phyloP scores from a whole-genome alignment of 2,888 invertebrate species.

The Pollenia griseotomentosa region DNA sequence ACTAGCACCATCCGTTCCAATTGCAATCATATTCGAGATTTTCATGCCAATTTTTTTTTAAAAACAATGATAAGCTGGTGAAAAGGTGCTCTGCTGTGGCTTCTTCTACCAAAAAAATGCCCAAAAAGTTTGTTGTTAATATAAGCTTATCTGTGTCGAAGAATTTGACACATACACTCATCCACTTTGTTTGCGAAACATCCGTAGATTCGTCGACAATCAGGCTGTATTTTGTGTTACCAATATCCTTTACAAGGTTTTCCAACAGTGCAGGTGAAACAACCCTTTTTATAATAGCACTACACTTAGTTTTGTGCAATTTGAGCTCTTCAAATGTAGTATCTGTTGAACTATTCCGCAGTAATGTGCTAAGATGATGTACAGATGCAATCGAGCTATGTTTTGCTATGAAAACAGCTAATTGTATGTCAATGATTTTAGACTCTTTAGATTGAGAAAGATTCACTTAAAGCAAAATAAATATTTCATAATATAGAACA shows the following conservation, averaged over 20 bases:
- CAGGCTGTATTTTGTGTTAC: not conserved
- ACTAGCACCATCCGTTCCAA: slow-evolving; percentile 31
- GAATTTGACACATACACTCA: too few species aligned
- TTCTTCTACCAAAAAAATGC: not conserved
- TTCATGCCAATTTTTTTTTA: not conserved
- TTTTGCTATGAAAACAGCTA: too few species aligned
- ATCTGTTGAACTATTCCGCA: too few species aligned
- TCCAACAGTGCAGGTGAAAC: not conserved
- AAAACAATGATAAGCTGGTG: not conserved
- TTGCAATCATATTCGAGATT: slow-evolving; percentile 12
- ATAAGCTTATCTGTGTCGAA: not conserved
- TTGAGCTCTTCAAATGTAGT: too few species aligned
- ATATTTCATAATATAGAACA: too few species aligned
- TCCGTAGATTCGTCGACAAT: not conserved
- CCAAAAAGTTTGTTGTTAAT: not conserved
- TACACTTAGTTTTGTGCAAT: too few species aligned
- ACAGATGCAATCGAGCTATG: too few species aligned
- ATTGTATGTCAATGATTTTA: too few species aligned
- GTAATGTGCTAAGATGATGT: too few species aligned
- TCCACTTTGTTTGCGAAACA: not conserved
- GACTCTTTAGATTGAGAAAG: too few species aligned
- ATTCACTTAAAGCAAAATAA: too few species aligned
- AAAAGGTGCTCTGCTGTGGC: not conserved
- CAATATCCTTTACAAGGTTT: not conserved
- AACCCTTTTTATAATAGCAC: not conserved